Base-by-base conservation (phyloP, 2,113 vertebrate genomes). In the Chlorodrepanis virens region DNA sequence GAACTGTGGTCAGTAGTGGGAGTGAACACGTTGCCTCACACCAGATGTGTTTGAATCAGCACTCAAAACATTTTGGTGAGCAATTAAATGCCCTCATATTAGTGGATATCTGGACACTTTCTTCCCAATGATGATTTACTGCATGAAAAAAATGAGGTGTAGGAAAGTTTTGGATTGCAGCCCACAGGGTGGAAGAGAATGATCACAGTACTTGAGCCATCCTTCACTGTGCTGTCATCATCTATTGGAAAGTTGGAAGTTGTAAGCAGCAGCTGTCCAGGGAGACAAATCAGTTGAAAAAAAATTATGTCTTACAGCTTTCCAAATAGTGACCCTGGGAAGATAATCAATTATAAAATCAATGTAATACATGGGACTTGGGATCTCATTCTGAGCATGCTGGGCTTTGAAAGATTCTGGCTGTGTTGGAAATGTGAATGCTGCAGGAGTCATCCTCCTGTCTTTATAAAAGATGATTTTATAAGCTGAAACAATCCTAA, bases 271-370 rank as follows among this genome's bases (percentile, higher is more conserved):
- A 81, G 90, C 93, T 95, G 77, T 97, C 96, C 15, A 3, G 76
- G 83, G 85, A 97, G 95, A 97, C 95, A 97, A 95, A 96, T 90
- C 77, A 90, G 93, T 70, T 96, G 89, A 96, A 95, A 97, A 97
- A 97, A 97, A 63, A 35, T 87, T 56, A 95, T 90, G 86, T 65
- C 69, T 94, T 96, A 86, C 63, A 88, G 84, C 75, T 96, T 98
- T 95, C 95, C 87, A 95, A 89, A 93, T 85, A 89, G 79, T 96
- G 94, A 96, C 89, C 91, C 78, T 17, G 18, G 87, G 94, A 96
- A 96, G 78, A 72, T 89, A 95, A 97, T 96, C 83, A 95, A 91
- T 95, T 97, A 81, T 78, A 93, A 97, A 97, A 97, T 98, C 97
- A 90, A 84, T 96, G 77, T 89, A 93, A 92, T 94, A 83, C 78